phyloP scores from a whole-genome alignment of 1,140 invertebrate species.

The Drosophila biarmipes region DNA sequence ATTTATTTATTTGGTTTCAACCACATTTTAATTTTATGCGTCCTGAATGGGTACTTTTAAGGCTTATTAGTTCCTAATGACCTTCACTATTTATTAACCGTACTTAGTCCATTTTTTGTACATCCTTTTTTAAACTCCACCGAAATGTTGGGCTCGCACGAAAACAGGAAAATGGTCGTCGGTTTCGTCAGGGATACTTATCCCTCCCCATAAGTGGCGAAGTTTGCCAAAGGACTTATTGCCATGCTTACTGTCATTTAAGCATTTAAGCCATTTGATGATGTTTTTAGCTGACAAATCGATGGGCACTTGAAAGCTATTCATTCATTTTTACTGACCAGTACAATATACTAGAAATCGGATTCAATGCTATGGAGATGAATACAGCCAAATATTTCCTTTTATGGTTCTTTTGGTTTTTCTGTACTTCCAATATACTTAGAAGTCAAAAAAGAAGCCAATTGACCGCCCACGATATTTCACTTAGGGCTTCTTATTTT shows the following conservation, averaged over 20 bases:
- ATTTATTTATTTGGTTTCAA: not conserved
- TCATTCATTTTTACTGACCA: conserved; percentile 11
- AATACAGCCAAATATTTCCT: conserved; percentile 3
- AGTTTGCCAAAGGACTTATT: conserved; percentile 12
- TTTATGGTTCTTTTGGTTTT: not conserved
- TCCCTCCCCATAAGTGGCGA: not conserved
- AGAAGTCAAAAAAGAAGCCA: too few species aligned
- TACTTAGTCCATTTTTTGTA: not conserved
- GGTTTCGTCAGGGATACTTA: not conserved
- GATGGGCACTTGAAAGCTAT: conserved; percentile 8
- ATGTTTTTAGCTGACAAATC: conserved; percentile 16
- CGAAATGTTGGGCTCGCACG: conserved; percentile 15
- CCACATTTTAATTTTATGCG: conserved; percentile 5
- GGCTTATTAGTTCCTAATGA: conserved; percentile 22
- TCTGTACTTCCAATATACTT: too few species aligned
- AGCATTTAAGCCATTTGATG: conserved; percentile 24
- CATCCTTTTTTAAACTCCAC: not conserved
- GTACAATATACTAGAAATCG: conserved; percentile 1
- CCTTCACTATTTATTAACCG: conserved; percentile 23
- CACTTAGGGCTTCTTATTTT: too few species aligned
- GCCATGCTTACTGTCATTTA: conserved; percentile 21
- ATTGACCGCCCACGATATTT: too few species aligned
- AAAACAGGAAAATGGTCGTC: conserved; percentile 4
- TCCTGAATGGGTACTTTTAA: conserved; percentile 6
- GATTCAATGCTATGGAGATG: conserved; percentile 5